Base-by-base conservation (phyloP, 2,113 vertebrate genomes). In the Pelusios castaneus region DNA sequence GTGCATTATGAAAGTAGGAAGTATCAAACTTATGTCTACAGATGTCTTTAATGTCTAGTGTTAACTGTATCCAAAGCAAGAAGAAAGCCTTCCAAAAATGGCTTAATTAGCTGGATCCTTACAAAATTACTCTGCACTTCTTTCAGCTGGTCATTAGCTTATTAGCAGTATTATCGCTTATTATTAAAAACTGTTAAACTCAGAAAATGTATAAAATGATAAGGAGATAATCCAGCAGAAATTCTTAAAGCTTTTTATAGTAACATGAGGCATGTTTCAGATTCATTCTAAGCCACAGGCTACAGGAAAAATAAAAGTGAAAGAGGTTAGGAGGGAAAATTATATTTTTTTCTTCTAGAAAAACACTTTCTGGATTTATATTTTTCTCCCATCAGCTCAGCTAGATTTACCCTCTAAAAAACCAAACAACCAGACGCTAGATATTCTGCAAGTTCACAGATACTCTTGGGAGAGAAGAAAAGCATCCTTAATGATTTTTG, bases 231-330 rank as follows among this genome's bases (percentile, higher is more conserved):
- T 34, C 75, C 84, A 14, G 14, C 3, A 47, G 3, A 43, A 91
- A 24, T 29, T 76, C 60, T 13, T 22, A n/a, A 5, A 21, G 1
- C 51, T 6, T 22, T 31, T 6, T 34, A 19, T 1, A 81, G 80
- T 34, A 55, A 41, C 0, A 2, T 12, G 29, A 88, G 41, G 7
- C 1, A 6, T 14, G 58, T 88, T 96, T 95, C 38, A 1, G 91
- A 47, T 90, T 92, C 45, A 5, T 38, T 88, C 34, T 91, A 67
- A 92, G 88, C 11, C 73, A 43, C n/a, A 81, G 91, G 38, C 54
- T 29, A 67, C 3, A 1, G 49, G 43, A 45, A 92, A 96, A 94
- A 89, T 67, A 93, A 97, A 98, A 97, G 91, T 45, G 92, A 97
- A 97, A 97, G 87, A 84, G 88, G 55, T 63, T 7, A n/a, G 31